Conservation (phyloP, 2,797 vertebrate species). For the Labeo calbasu region DNA sequence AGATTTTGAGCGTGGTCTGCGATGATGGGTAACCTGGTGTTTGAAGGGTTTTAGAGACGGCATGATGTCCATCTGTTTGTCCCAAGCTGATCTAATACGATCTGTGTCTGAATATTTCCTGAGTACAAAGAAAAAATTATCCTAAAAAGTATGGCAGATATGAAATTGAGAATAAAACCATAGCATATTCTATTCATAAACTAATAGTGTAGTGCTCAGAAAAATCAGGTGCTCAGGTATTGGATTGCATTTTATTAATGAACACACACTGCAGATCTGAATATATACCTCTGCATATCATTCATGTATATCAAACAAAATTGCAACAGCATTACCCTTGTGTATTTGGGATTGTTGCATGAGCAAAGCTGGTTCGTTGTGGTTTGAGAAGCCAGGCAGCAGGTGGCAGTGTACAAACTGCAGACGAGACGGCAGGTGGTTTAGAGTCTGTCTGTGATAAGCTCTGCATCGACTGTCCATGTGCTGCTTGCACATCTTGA, state of each 20-base stretch:
- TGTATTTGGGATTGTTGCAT: slow-evolving; percentile 15
- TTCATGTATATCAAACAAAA: no score
- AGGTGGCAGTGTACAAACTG: slow-evolving; percentile 68
- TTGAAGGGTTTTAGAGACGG: slow-evolving; percentile 42
- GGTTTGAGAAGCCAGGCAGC: slow-evolving; percentile 65
- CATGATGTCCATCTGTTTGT: slow-evolving; percentile 44
- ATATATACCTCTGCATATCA: no score
- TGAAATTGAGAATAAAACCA: neutral
- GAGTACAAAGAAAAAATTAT: neutral
- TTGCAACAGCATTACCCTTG: slow-evolving; percentile 28
- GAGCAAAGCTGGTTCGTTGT: slow-evolving; percentile 55
- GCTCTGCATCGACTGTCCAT: slow-evolving; percentile 13
- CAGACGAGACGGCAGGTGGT: slow-evolving; percentile 41
- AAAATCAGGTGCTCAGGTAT: no score
- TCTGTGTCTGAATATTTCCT: slow-evolving; percentile 59
- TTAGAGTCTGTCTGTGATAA: slow-evolving; percentile 28
- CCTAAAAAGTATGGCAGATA: neutral
- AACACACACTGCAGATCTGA: neutral
- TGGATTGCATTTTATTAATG: neutral
- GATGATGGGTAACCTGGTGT: slow-evolving; percentile 45
- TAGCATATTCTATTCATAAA: neutral
- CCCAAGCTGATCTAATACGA: slow-evolving; percentile 25
- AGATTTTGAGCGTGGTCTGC: slow-evolving; percentile 56
- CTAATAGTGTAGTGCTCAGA: neutral
- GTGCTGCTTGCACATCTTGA: slow-evolving; percentile 8